Percentiles rank a stretch among this genome's conserved stretches.
phyloP scores from a whole-genome alignment of 2,888 invertebrate species.

The Pyralis farinalis region DNA sequence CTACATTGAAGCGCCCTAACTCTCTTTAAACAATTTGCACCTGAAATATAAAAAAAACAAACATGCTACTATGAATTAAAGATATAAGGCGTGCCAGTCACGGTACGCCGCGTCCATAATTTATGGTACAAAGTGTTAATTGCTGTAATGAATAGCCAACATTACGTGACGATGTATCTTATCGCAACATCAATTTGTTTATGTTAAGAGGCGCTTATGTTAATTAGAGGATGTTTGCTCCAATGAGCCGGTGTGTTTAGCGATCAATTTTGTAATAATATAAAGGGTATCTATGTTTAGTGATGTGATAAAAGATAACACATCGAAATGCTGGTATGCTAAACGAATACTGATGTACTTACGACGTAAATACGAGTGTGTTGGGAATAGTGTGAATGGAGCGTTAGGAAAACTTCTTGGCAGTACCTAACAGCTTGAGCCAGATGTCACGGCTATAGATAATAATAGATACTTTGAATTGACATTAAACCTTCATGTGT shows the following conservation, averaged over 20 bases:
- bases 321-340: no score
- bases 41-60: no score
- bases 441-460: no score
- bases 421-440: no score
- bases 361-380: no score
- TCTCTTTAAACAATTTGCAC: no score
- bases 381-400: no score
- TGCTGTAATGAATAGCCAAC: constrained; percentile 63
- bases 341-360: no score
- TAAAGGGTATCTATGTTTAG: background rate
- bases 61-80: constrained; percentile 13
- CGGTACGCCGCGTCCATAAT: constrained; percentile 48
- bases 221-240: constrained; percentile 66
- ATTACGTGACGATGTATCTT: constrained; percentile 46
- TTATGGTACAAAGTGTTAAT: constrained; percentile 69
- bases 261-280: constrained; percentile 11
- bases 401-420: no score
- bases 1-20: no score
- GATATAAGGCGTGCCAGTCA: constrained; percentile 48
- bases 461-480: no score
- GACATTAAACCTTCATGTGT: no score
- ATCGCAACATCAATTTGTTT: constrained; percentile 60
- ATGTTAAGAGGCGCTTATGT: constrained; percentile 63
- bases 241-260: constrained; percentile 38
- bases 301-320: constrained; percentile 13